Conservation (phyloP, 2,113 vertebrate genomes). For the Platycercus adscitus region DNA sequence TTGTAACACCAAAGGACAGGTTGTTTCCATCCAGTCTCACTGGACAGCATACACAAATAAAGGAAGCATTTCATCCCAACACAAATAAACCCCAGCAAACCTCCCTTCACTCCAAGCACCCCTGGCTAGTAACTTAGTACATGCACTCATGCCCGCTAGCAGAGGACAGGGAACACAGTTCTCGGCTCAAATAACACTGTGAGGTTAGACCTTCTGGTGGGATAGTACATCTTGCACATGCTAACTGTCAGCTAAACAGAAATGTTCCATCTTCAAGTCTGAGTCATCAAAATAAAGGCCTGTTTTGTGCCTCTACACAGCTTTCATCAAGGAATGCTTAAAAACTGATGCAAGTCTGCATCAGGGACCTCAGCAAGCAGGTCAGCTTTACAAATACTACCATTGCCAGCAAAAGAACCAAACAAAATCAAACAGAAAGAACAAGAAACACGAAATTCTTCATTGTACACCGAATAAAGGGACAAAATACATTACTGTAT, state of each 20-base stretch:
- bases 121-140: no score
- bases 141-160: accelerated
- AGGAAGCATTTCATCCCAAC: accelerated
- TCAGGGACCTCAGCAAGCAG: not conserved
- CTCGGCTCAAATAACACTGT: not conserved
- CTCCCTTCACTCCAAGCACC: accelerated
- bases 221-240: not conserved
- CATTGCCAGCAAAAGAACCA: not conserved
- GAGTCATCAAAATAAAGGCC: not conserved
- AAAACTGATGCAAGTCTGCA: not conserved
- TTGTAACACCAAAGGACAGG: not conserved
- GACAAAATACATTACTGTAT: not conserved
- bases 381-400: not conserved
- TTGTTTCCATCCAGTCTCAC: not conserved
- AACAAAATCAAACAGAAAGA: accelerated
- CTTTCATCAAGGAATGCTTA: not conserved
- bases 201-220: not conserved
- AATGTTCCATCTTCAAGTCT: not conserved
- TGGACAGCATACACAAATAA: not conserved
- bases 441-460: not conserved
- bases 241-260: no score
- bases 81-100: not conserved
- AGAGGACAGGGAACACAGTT: no score
- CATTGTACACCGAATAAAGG: not conserved
- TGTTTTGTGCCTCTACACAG: not conserved